Evolutionary conservation across 2,797 vertebrate genomes (phyloP), one percentile per base, ranked within the genome.

Genomic region (Fratercula arctica): DNA sequence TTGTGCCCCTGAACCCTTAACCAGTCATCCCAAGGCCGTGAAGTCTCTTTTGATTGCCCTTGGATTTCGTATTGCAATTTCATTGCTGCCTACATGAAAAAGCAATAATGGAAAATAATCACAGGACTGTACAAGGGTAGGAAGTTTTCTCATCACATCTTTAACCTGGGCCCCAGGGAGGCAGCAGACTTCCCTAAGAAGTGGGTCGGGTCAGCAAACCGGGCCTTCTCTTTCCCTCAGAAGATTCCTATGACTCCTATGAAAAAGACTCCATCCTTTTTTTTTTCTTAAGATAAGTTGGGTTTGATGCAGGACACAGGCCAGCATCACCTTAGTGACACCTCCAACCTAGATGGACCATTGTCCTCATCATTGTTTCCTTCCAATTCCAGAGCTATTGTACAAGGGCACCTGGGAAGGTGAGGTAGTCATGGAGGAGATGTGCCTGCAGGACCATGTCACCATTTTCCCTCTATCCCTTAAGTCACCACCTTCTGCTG

Each of bases 291-390:
- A 25, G 2, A 17, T 13, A 76, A 59, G 20, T 45, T 45, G 29
- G 15, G 11, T 76, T 53, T 46, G 39, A 41, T 35, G n/a, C 1
- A 3, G 28, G 12, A 9, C n/a, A 39, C 19, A 57, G 43, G 66
- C 26, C 1, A 0, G n/a, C 51, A 45, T 57, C 25, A 35, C 24
- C 39, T 69, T 70, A 25, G 45, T 1, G 0, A 59, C 57, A 59
- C 6, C 21, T 77, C 25, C n/a, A 64, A 16, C n/a, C 10, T 24
- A 53, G n/a, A 41, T 45, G 45, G 45, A 45, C 15, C 25, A 13
- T 12, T 0, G 1, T 37, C 16, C 14, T 50, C 25, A 28, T 31
- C 16, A n/a, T 13, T 1, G 3, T 29, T 78, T 54, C 18, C n/a
- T 60, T 54, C n/a, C 41, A 54, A 9, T 59, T 75, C 21, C 26